These are phyloP conservation scores for Picathartes gymnocephalus DNA, from an alignment of 2,113 vertebrate genomes.

Conservation along the genomic window DNA sequence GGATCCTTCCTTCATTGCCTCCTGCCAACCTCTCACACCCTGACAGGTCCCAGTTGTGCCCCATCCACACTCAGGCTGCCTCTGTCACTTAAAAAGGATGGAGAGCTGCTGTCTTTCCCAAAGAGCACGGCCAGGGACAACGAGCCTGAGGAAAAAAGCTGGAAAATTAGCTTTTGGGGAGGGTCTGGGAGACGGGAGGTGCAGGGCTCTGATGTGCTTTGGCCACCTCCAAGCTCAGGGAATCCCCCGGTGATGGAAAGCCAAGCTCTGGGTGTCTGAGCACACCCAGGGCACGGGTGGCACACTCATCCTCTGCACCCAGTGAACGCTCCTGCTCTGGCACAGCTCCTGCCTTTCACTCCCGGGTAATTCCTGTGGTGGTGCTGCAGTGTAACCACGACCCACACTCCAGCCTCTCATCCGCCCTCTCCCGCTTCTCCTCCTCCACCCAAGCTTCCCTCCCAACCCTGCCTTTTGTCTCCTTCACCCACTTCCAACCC, in stretches of 20 bases:
- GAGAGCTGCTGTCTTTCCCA: not conserved
- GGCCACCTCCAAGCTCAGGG: not conserved
- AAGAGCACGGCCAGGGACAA: not conserved
- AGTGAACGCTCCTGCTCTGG: not conserved
- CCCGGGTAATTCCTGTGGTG: not conserved
- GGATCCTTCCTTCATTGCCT: not conserved
- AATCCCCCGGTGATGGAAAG: not conserved
- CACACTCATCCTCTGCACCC: not conserved
- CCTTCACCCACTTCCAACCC: slow-evolving; percentile 58
- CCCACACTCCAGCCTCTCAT: slow-evolving; percentile 34
- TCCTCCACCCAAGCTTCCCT: slow-evolving; percentile 60
- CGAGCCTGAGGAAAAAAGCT: not conserved
- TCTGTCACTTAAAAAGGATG: not conserved
- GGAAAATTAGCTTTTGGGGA: not conserved
- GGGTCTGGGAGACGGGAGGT: not conserved
- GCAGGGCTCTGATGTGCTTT: not conserved
- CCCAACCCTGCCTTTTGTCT: slow-evolving; percentile 63
- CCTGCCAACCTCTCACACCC: not conserved
- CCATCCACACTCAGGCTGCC: fast-evolving
- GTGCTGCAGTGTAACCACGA: not conserved
- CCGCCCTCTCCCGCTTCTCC: slow-evolving; percentile 22
- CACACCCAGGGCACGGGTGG: not conserved
- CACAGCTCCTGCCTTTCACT: not conserved
- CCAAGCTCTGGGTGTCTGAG: not conserved
- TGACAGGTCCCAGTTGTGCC: not conserved